Conservation (phyloP, 2,888 invertebrate species). For the Caenorhabditis sinica region DNA sequence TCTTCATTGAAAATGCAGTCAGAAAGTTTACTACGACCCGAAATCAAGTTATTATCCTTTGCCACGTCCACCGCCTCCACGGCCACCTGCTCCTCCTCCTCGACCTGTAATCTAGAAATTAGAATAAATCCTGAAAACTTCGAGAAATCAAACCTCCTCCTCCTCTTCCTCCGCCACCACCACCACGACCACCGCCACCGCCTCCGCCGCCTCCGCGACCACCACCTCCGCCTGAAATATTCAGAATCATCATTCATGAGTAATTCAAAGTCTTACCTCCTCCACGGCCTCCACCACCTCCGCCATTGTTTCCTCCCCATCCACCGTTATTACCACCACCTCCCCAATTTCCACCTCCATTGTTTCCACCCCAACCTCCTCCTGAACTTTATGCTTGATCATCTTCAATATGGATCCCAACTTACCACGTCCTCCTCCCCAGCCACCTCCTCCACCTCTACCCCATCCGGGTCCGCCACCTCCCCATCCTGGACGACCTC, state of each 20-base stretch:
- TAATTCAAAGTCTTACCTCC: slow-evolving; percentile 17
- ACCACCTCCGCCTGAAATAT: slow-evolving; percentile 34
- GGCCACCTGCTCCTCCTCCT: slow-evolving; percentile 37
- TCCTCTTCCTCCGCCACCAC: slow-evolving; percentile 10
- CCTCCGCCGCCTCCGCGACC: slow-evolving; percentile 43
- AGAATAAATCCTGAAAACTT: not conserved
- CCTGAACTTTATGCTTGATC: slow-evolving; percentile 4
- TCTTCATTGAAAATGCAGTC: slow-evolving; percentile 26
- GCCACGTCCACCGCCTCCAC: slow-evolving; percentile 35
- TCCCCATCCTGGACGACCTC: slow-evolving; percentile 39
- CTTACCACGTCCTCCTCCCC: slow-evolving; percentile 16
- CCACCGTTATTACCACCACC: slow-evolving; percentile 47
- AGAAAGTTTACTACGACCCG: not conserved
- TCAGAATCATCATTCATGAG: not conserved
- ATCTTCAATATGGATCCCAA: not conserved
- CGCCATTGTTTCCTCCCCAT: slow-evolving; percentile 52
- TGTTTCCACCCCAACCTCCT: slow-evolving; percentile 52
- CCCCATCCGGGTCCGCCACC: slow-evolving; percentile 34
- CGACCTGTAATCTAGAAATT: slow-evolving; percentile 1
- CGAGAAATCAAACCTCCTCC: slow-evolving; percentile 4
- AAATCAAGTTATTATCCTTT: slow-evolving; percentile 1
- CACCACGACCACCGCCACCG: slow-evolving; percentile 31
- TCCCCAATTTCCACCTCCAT: slow-evolving; percentile 51
- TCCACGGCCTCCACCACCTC: slow-evolving; percentile 51
- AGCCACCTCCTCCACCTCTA: slow-evolving; percentile 39